These are phyloP conservation scores for Tamias sibiricus DNA, from an alignment of 2,113 vertebrate genomes.

Conservation along the genomic window DNA sequence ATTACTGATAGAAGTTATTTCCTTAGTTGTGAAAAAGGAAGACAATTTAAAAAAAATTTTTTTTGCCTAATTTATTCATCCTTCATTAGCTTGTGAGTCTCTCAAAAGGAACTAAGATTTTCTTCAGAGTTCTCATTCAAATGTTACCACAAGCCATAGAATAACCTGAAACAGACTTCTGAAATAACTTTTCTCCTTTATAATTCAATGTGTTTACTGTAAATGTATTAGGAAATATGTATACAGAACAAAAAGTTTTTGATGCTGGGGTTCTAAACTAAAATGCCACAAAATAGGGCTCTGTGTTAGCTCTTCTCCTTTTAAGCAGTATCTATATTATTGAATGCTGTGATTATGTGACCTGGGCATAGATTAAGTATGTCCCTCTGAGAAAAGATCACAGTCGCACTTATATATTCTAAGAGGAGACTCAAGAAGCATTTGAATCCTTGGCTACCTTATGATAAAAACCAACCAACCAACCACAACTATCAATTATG, in stretches of 20 bases:
- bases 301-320: not conserved
- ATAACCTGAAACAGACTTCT: not conserved
- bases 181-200: not conserved
- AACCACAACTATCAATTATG: not conserved
- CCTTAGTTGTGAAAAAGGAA: not conserved
- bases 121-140: not conserved
- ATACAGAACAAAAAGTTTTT: not conserved
- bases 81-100: not conserved
- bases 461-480: not conserved
- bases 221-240: conserved; percentile 15
- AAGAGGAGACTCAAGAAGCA: not conserved
- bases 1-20: not conserved
- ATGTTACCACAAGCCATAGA: not conserved
- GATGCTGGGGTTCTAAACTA: not conserved
- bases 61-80: not conserved
- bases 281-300: not conserved
- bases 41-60: not conserved
- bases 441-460: conserved; percentile 30
- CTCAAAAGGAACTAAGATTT: not conserved
- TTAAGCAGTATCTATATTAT: not conserved
- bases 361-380: not conserved
- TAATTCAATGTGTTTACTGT: not conserved
- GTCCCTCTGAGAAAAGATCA: not conserved
- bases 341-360: not conserved
- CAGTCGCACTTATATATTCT: not conserved